Base-by-base conservation (phyloP, 2,888 invertebrate genomes). In the Alcis repandata region DNA sequence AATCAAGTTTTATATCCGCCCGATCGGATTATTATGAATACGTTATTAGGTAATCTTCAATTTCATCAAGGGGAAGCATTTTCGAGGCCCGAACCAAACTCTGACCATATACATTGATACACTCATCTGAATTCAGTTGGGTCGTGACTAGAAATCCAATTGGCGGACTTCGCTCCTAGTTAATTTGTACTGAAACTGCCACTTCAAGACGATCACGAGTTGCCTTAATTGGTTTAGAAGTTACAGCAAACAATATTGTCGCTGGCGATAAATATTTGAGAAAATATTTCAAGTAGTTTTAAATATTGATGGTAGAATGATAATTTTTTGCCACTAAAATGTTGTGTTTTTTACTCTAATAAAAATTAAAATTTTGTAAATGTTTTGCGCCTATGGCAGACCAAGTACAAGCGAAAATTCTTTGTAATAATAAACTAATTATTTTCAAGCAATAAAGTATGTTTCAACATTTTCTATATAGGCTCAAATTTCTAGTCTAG, bases 81-180 rank as follows among this genome's bases (percentile, higher is more conserved):
- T 79, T 73, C 73, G 73, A 70, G 45, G 41, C 74, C 75, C 73
- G 72, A 73, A 77, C 43, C 43, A 32, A 48, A 17, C 48, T 49
- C 48, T 49, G 48, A 81, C 83, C 43, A 81, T 85, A 85, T 79
- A 85, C 83, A 86, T 85, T 86, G 88, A 89, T 89, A 88, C 82
- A 85, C 84, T 86, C 87, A 88, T 89, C 89, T 87, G 85, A 87
- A 90, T 89, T 89, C 88, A 82, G 85, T 80, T 82, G 76, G 83
- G 79, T 80, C 90, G 90, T 90, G 90, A 89, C 88, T 80, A 63
- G 88, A 85, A 87, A 77, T 70, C 73, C 77, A 79, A 87, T 84
- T 75, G 76, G 70, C 72, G 78, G 81, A 79, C 82, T 83, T 82
- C 71, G 76, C 73, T 79, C 80, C 77, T 77, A 84, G 83, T 85